Conservation (phyloP, 1,140 invertebrate species). For the Melipona quadrifasciata region DNA sequence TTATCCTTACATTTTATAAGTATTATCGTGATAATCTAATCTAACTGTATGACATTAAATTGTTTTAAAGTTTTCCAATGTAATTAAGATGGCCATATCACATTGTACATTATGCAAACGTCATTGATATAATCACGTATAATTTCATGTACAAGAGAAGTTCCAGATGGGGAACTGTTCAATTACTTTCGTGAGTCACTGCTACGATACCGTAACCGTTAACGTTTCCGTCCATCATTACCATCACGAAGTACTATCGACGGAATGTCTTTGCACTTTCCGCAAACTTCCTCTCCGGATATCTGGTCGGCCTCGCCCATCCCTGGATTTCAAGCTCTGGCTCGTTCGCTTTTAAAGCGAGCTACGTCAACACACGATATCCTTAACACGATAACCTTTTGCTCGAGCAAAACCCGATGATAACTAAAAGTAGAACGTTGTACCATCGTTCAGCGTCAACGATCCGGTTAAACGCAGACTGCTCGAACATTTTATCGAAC, state of each 20-base stretch:
- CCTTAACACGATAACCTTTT: slow-evolving; percentile 43
- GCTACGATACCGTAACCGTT: background rate
- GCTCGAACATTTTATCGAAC: slow-evolving; percentile 17
- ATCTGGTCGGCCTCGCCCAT: slow-evolving; percentile 10
- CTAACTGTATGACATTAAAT: background rate
- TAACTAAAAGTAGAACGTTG: slow-evolving; percentile 41
- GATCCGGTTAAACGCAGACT: slow-evolving; percentile 25
- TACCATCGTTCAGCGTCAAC: slow-evolving; percentile 11
- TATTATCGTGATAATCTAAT: background rate
- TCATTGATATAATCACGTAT: background rate
- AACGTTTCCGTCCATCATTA: background rate
- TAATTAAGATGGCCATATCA: background rate
- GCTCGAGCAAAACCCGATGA: slow-evolving; percentile 1
- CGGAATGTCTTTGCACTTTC: slow-evolving; percentile 13
- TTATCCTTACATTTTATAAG: background rate
- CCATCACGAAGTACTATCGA: background rate
- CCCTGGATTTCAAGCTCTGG: background rate
- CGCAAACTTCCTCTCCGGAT: slow-evolving; percentile 18
- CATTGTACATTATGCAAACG: background rate
- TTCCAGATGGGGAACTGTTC: background rate
- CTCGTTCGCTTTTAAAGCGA: background rate
- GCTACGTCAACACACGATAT: slow-evolving; percentile 8
- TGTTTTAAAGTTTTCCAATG: background rate
- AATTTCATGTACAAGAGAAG: background rate
- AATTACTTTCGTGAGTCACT: background rate